Evolutionary conservation across 92 coral and sea anemone genomes (phyloP).

Genomic region (Phenganax subtilis): DNA sequence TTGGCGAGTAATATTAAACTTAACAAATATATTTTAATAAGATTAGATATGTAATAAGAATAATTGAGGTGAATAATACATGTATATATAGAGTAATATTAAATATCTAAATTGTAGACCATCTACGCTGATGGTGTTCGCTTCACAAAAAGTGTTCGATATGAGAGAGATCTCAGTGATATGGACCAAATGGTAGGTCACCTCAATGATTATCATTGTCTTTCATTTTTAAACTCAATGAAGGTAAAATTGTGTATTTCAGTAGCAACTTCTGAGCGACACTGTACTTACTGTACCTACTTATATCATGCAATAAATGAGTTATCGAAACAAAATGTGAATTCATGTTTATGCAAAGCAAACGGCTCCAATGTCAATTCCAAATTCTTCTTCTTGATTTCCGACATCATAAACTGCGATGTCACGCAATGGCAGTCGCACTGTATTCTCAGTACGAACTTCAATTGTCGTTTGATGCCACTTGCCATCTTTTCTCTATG

Average conservation of each 20-base stretch:
- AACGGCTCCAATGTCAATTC: conserved; percentile 84
- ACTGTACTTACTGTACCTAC: not conserved
- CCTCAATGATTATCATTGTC: too few species aligned
- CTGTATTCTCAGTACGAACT: conserved; percentile 78
- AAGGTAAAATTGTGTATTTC: not conserved
- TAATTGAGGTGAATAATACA: not conserved
- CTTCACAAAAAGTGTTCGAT: too few species aligned
- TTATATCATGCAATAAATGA: not conserved
- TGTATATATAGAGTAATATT: not conserved
- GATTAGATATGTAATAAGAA: not conserved
- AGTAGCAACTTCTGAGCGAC: not conserved
- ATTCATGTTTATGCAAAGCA: conserved; percentile 67
- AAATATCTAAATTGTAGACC: not conserved
- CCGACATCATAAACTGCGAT: conserved; percentile 92
- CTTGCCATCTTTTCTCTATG: conserved; percentile 81
- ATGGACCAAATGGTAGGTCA: too few species aligned
- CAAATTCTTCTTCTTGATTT: conserved; percentile 80
- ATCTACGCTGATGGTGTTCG: not conserved
- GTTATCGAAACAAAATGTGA: conserved; percentile 1
- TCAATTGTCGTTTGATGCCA: conserved; percentile 81
- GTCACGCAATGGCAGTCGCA: conserved; percentile 78
- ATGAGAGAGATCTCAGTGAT: too few species aligned
- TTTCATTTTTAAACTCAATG: too few species aligned
- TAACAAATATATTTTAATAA: conserved; percentile 5
- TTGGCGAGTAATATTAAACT: conserved; percentile 5